These are phyloP conservation scores for Jaculus jaculus DNA, from an alignment of 2,113 vertebrate genomes.

Conservation along the genomic window DNA sequence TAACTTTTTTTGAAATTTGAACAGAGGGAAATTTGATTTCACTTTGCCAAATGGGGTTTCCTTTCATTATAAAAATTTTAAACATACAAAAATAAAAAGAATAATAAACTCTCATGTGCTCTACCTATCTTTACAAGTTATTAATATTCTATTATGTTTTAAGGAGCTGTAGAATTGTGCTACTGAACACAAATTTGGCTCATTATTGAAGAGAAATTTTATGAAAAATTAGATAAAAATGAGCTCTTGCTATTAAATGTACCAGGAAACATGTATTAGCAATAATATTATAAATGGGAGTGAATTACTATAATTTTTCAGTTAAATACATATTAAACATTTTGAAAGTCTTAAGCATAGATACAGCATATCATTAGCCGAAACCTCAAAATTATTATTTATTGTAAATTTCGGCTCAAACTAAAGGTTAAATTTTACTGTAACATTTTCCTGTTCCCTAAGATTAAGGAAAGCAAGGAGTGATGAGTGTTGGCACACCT, in stretches of 20 bases:
- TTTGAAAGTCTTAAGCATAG: conserved; percentile 60
- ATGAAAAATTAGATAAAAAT: conserved; percentile 64
- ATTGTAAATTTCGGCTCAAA: conserved; percentile 32
- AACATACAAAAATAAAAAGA: conserved; percentile 30
- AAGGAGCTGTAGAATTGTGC: conserved; percentile 48
- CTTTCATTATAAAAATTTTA: conserved; percentile 45
- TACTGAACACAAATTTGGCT: conserved; percentile 21
- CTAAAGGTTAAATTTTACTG: conserved; percentile 26
- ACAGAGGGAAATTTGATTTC: conserved; percentile 56
- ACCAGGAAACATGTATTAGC: conserved; percentile 76
- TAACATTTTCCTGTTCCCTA: conserved; percentile 1
- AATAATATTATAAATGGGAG: conserved; percentile 79
- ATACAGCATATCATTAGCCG: neutral
- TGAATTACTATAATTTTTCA: conserved; percentile 62
- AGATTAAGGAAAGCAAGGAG: conserved; percentile 50
- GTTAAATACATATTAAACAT: conserved; percentile 78
- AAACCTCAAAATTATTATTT: conserved; percentile 46
- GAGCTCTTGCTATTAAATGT: conserved; percentile 77
- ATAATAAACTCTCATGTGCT: conserved; percentile 47
- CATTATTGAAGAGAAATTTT: conserved; percentile 65
- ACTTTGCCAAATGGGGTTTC: conserved; percentile 53
- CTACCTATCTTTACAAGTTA: conserved; percentile 36
- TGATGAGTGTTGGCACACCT: neutral
- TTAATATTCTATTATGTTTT: conserved; percentile 55
- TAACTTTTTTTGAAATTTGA: conserved; percentile 62